Evolutionary conservation across 2,113 vertebrate genomes (phyloP), one percentile per base, ranked within the genome.

Genomic region (Oriolus oriolus): DNA sequence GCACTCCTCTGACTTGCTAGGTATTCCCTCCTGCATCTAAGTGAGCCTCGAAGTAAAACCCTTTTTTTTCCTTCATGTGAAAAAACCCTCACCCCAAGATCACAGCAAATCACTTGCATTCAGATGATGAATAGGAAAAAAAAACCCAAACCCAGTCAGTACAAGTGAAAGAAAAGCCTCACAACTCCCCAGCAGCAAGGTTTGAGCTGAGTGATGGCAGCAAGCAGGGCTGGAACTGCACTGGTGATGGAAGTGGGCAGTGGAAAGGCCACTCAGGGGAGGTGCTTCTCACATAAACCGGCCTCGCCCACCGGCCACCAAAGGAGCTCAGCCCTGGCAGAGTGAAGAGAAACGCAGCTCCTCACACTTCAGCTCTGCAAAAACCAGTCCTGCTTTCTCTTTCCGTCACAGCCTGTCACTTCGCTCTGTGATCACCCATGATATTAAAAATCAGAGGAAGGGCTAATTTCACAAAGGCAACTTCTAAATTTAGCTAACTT

Each of bases 401-500:
- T 37, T 31, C 77, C 49, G 68, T 64, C 52, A 27, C 60, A 1
- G 4, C 41, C 56, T 90, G 50, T 52, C 78, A 68, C 61, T 85
- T 54, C 3, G 11, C 70, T 33, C 13, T 41, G 61, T 47, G 87
- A 93, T 73, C 57, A 45, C 6, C 53, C 57, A 53, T 9, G 21
- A 86, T 47, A 78, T 18, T 74, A 75, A 89, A 80, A 81, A 84
- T 52, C 60, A 93, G 56, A 56, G n/a, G 47, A 92, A 81, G 39
- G 75, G 35, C 16, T 88, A 44, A 65, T 75, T 92, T 75, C 86
- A 63, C 83, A 95, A 74, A 90, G 24, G 45, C 42, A 81, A 13
- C 31, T 81, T 27, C 84, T 81, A 89, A 91, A 91, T 89, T 93
- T 71, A 95, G 76, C 44, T 77, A 27, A 35, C 35, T 79, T 85